These are phyloP conservation scores for Lasioglossum morio DNA, from an alignment of 2,888 invertebrate species.

Conservation along the genomic window DNA sequence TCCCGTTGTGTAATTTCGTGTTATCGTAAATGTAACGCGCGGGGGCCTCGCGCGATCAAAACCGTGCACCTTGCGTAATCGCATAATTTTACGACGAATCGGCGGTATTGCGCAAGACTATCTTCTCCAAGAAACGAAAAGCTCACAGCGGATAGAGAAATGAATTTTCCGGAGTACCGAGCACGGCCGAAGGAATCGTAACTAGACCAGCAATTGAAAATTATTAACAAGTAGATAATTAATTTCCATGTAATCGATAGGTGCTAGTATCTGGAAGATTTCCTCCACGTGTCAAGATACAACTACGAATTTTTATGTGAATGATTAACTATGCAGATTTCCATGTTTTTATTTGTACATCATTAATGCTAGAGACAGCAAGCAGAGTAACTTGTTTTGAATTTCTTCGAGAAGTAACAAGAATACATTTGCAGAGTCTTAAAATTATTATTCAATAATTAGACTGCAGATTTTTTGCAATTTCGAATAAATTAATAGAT, in stretches of 20 bases:
- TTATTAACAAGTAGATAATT: too few relatives aligned
- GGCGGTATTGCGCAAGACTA: constrained; percentile 29
- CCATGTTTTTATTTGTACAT: background rate
- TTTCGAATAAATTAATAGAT: too few relatives aligned
- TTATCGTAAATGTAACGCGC: constrained; percentile 50
- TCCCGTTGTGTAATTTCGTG: constrained; percentile 49
- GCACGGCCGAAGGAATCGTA: too few relatives aligned
- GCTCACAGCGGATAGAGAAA: constrained; percentile 32
- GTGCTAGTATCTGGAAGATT: background rate
- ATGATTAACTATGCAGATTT: background rate
- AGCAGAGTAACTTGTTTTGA: background rate
- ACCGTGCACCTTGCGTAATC: constrained; percentile 12
- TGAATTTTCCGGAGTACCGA: background rate
- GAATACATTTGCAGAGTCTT: background rate
- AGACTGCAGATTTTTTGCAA: background rate
- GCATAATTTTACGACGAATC: constrained; percentile 36
- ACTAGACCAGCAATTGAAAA: too few relatives aligned
- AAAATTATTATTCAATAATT: background rate
- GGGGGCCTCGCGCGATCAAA: constrained; percentile 17
- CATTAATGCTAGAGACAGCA: too few relatives aligned
- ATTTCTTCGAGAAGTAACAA: background rate
- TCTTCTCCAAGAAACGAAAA: constrained; percentile 23
- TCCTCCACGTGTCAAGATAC: background rate
- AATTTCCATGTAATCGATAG: background rate
- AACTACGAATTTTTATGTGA: background rate